Conservation (phyloP, 2,113 vertebrate genomes). For the Xiphophorus maculatus region DNA sequence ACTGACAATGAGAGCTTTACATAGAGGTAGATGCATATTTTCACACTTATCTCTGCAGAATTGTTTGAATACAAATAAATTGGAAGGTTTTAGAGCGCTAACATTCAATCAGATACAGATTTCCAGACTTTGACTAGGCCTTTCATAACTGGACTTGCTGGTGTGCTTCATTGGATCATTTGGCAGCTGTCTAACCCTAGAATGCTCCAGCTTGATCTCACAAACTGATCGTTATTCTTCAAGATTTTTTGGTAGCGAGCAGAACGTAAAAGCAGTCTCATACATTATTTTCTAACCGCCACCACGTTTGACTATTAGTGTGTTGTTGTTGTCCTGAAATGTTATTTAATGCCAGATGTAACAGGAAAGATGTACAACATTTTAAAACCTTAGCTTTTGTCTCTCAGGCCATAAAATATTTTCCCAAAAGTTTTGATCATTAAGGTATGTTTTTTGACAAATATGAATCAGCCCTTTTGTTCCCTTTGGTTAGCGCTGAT, state of each 20-base stretch:
- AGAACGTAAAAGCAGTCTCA: background rate
- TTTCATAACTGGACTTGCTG: background rate
- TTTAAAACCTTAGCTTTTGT: background rate
- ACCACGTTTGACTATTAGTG: background rate
- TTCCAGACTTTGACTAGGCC: too few relatives aligned
- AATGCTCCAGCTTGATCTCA: background rate
- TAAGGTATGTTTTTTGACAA: background rate
- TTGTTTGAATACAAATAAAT: background rate
- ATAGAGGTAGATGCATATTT: background rate
- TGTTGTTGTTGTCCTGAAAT: background rate
- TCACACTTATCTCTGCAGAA: background rate
- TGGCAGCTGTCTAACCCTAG: background rate
- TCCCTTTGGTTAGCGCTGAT: background rate
- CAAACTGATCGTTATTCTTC: background rate
- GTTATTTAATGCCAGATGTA: background rate
- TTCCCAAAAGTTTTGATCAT: background rate
- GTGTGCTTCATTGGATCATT: background rate
- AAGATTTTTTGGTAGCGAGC: background rate
- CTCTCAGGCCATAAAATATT: background rate
- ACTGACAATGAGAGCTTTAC: background rate
- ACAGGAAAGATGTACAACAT: background rate
- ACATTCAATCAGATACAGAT: background rate
- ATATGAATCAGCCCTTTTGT: background rate
- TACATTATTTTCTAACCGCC: too few relatives aligned
- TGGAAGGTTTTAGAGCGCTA: background rate